Percentiles rank a stretch among this genome's conserved stretches.
Evolutionary conservation across 1,140 invertebrate genomes (phyloP).

Genomic region (Thrips palmi): DNA sequence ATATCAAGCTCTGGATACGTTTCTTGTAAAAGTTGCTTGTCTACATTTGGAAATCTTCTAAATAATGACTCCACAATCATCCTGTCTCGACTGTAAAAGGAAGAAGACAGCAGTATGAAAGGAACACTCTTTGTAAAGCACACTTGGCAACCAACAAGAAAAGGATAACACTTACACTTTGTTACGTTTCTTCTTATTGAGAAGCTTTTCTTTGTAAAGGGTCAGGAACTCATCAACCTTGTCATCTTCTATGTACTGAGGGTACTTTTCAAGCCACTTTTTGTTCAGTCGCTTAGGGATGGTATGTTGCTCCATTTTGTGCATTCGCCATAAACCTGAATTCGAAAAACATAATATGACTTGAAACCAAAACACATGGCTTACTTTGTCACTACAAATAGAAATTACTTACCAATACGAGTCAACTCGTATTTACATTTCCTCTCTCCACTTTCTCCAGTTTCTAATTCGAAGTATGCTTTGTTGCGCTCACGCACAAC

Average conservation of each 20-base stretch:
- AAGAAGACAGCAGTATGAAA: slow-evolving; percentile 13
- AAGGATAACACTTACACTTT: slow-evolving; percentile 25
- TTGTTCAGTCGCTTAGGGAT: slow-evolving; percentile 37
- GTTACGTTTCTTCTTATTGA: slow-evolving; percentile 31
- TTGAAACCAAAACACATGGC: background rate
- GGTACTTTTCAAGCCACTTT: slow-evolving; percentile 34
- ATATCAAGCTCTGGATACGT: slow-evolving; percentile 61
- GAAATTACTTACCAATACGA: background rate
- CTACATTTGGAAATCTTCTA: slow-evolving; percentile 55
- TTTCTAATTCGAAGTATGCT: slow-evolving; percentile 82
- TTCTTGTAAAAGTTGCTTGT: slow-evolving; percentile 45
- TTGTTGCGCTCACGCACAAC: slow-evolving; percentile 84
- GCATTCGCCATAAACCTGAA: slow-evolving; percentile 20
- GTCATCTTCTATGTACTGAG: slow-evolving; percentile 23
- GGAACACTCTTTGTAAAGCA: slow-evolving; percentile 1
- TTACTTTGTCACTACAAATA: background rate
- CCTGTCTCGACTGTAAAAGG: slow-evolving; percentile 33
- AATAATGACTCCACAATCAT: slow-evolving; percentile 47
- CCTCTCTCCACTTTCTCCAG: slow-evolving; percentile 63
- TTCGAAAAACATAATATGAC: slow-evolving; percentile 4
- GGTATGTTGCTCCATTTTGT: slow-evolving; percentile 28
- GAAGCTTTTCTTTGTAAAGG: slow-evolving; percentile 42
- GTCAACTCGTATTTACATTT: slow-evolving; percentile 26
- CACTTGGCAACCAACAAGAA: slow-evolving; percentile 9
- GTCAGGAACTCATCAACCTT: slow-evolving; percentile 43